These are phyloP conservation scores for Macaca fascicularis DNA, from an alignment of 2,113 vertebrate genomes.

Conservation along the genomic window DNA sequence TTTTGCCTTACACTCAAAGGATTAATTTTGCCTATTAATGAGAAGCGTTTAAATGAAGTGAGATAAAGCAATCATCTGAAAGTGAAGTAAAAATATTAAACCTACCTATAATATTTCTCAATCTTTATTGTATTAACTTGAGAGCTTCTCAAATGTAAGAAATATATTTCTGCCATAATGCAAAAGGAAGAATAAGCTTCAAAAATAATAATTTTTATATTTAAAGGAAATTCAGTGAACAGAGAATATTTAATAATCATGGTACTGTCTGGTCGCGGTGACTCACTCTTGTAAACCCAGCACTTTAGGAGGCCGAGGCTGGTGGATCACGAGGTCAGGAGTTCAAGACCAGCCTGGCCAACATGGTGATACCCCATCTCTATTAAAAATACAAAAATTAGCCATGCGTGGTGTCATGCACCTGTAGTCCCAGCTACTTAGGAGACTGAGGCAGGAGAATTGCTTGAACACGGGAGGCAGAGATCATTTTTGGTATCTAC, in stretches of 20 bases:
- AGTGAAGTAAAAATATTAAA: background rate
- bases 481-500: background rate
- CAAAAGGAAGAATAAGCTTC: background rate
- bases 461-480: too few relatives aligned
- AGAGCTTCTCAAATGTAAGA: background rate
- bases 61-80: background rate
- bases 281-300: too few relatives aligned
- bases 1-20: conserved; percentile 51
- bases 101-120: background rate
- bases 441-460: too few relatives aligned
- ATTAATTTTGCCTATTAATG: conserved; percentile 46
- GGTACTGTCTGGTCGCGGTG: too few relatives aligned
- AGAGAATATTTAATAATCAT: background rate
- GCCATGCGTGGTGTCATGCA: too few relatives aligned
- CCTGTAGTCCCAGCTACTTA: too few relatives aligned
- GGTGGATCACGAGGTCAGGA: too few relatives aligned
- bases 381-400: too few relatives aligned
- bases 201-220: background rate
- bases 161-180: background rate
- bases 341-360: too few relatives aligned
- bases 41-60: background rate
- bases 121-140: background rate
- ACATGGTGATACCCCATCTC: too few relatives aligned
- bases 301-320: too few relatives aligned
- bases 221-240: background rate